A percentile compares a stretch with the other conserved stretches of the same genome.
Evolutionary conservation across 2,888 invertebrate genomes (phyloP).

Genomic region (Macrophya alboannulata): DNA sequence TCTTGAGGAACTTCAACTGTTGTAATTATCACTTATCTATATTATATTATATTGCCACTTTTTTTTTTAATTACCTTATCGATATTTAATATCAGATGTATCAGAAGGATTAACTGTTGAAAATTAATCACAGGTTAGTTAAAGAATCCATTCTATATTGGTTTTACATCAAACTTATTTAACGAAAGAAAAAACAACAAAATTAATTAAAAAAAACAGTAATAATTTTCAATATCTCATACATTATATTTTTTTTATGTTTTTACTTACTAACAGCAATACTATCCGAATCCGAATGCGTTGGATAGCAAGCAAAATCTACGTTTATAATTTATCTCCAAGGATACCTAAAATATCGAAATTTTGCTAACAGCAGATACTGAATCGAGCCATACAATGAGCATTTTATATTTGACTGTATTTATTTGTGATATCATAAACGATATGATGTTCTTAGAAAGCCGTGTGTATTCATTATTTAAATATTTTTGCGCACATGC

Average conservation of each 20-base stretch:
- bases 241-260: not conserved
- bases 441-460: not conserved
- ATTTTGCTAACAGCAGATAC: not conserved
- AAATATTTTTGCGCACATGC: not conserved
- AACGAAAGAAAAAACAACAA: not conserved
- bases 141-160: constrained; percentile 30
- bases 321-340: not conserved
- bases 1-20: constrained; percentile 13
- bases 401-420: not conserved
- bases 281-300: not conserved
- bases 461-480: not conserved
- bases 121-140: constrained; percentile 27
- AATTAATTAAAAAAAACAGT: not conserved
- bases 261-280: constrained; percentile 2
- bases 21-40: constrained; percentile 39
- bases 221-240: not conserved
- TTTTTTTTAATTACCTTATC: constrained; percentile 12
- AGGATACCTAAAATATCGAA: not conserved
- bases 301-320: not conserved
- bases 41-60: not conserved
- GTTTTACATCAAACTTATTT: constrained; percentile 6
- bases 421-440: not conserved
- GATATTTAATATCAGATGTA: constrained; percentile 13
- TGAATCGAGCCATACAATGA: not conserved
- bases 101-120: not conserved